These are phyloP conservation scores for Phengaris alcon DNA, from an alignment of 2,888 invertebrate genomes.

Conservation along the genomic window DNA sequence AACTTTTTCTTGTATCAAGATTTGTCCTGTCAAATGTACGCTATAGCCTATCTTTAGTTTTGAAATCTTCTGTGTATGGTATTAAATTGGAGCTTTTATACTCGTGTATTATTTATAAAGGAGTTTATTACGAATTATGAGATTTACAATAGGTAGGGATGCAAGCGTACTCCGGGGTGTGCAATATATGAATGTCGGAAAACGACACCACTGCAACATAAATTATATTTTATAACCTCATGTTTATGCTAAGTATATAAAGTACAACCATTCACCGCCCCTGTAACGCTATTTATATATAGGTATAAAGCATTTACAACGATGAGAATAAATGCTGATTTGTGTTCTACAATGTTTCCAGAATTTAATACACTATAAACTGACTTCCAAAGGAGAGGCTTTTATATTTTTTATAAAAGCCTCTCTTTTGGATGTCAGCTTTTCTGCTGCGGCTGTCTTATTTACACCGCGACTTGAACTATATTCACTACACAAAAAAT, in stretches of 20 bases:
- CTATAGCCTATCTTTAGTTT: too few relatives aligned
- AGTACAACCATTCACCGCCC: conserved; percentile 4
- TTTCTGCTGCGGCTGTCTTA: too few relatives aligned
- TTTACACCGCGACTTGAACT: too few relatives aligned
- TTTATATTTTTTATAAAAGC: too few relatives aligned
- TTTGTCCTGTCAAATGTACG: too few relatives aligned
- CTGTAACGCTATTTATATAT: not conserved
- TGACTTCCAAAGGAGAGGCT: too few relatives aligned
- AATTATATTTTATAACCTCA: conserved; percentile 4
- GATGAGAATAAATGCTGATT: not conserved
- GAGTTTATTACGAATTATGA: not conserved
- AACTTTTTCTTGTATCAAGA: too few relatives aligned
- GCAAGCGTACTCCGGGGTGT: not conserved
- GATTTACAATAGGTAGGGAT: not conserved
- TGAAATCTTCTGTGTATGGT: too few relatives aligned
- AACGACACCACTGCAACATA: conserved; percentile 1
- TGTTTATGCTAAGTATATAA: conserved; percentile 13
- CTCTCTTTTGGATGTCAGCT: too few relatives aligned
- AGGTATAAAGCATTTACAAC: not conserved
- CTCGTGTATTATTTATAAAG: not conserved
- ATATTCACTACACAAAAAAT: too few relatives aligned
- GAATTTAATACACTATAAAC: too few relatives aligned
- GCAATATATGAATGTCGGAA: conserved; percentile 2
- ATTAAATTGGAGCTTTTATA: too few relatives aligned
- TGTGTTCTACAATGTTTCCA: not conserved